Base-by-base conservation (phyloP, 2,797 vertebrate genomes). In the Rhadinocentrus ornatus region DNA sequence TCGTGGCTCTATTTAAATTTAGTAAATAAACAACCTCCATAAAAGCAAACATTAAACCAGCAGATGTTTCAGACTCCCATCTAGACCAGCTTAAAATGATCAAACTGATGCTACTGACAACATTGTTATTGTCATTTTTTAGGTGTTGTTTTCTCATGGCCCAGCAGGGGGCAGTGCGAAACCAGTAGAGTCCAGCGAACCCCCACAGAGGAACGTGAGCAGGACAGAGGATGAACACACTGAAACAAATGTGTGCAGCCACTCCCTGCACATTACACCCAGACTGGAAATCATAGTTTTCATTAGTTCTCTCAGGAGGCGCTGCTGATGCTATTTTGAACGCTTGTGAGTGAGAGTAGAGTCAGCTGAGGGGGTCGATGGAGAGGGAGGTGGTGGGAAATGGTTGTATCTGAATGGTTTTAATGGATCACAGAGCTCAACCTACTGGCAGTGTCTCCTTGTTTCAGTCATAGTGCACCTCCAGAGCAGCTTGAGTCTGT, bases 161-260 rank as follows among this genome's bases (percentile, higher is more conserved):
- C 87, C 93, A 91, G 81, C 74, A 85, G 93, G 86, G 88, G 88
- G 86, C 90, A 89, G 86, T 83, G 82, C 81, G 37, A 78, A n/a
- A 56, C 73, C 4, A 52, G 66, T 48, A 0, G 75, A 74, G 71
- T 27, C 57, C 66, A 46, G 65, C 6, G 1, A 60, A 72, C 66
- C 1, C 62, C 27, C 56, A 73, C 58, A 11, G 78, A 72, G 69
- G 59, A 26, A 41, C n/a, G 52, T 1, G 0, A 50, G 66, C 46
- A 53, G 63, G 50, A 48, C 66, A 53, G 61, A 66, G 58, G 61
- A 63, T 29, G 68, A 71, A 50, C 56, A 31, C 44, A 41, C 29
- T 29, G 24, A 48, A 31, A 44, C 20, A 2, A 46, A 58, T 52
- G 73, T 44, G 52, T 18, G 65, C 22, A 66, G 79, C 77, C 88